These are phyloP conservation scores for Drosophila ironensis DNA, from an alignment of 1,140 invertebrate species.

Conservation along the genomic window DNA sequence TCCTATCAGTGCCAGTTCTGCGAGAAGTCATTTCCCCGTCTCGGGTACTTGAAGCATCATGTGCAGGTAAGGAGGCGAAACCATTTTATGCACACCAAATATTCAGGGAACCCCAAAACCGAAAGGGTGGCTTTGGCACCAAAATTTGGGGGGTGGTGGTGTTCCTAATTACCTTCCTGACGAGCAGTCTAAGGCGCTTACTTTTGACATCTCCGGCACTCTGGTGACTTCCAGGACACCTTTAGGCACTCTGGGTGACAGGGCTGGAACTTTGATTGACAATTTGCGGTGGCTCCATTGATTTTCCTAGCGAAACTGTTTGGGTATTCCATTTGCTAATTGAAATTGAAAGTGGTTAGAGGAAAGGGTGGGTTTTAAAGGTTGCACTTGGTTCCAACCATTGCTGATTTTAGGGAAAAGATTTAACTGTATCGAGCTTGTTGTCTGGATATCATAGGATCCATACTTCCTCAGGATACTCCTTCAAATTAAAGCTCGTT, in stretches of 20 bases:
- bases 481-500: too few species aligned
- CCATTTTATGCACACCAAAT: too few species aligned
- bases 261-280: not conserved
- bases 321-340: slow-evolving; percentile 14
- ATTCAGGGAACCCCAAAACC: slow-evolving; percentile 5
- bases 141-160: slow-evolving; percentile 2
- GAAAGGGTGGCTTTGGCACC: slow-evolving; percentile 22
- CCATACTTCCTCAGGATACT: too few species aligned
- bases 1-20: slow-evolving; percentile 96
- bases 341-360: slow-evolving; percentile 26
- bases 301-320: not conserved
- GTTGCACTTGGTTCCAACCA: too few species aligned
- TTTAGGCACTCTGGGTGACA: slow-evolving; percentile 18
- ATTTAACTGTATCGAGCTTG: too few species aligned
- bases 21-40: slow-evolving; percentile 93
- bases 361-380: not conserved
- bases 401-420: too few species aligned
- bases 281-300: slow-evolving; percentile 10
- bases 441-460: too few species aligned
- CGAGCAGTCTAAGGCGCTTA: slow-evolving; percentile 26
- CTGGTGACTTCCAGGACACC: slow-evolving; percentile 12
- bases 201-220: slow-evolving; percentile 3
- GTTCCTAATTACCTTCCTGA: slow-evolving; percentile 18
- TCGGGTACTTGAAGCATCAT: slow-evolving; percentile 94
- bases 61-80: slow-evolving; percentile 96